Base-by-base conservation (phyloP, 2,888 invertebrate genomes). In the Pecten maximus region DNA sequence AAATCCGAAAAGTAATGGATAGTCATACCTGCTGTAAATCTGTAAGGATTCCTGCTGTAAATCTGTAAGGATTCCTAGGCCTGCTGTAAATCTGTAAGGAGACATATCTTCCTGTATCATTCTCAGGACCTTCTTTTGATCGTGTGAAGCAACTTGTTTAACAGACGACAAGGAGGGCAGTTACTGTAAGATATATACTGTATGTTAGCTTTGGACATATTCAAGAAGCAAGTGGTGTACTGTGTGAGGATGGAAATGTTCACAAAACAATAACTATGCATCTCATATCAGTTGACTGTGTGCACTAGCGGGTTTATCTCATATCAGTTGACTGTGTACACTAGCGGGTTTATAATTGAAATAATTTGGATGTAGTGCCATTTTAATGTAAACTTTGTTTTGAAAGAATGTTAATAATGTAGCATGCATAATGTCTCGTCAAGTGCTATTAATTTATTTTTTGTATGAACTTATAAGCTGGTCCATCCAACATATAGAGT, bases 371-470 rank as follows among this genome's bases (percentile, higher is more conserved):
- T 28, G 74, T 35, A 74, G 28, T 74, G 74, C 74, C 74, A 35
- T 74, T 28, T 35, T 28, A 74, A 35, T 12, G 35, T 74, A 35
- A 35, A 35, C 6, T 74, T 74, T 23, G 6, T 60, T 60, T 60
- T 16, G 23, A n/a, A 60, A 60, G 60, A 60, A n/a, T 44, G 44
- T 10, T 44, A 44, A 60, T 2, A 23, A 74, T 74, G 15, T 74
- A 74, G 74, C 74, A 74, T 74, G 74, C 74, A 74, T 74, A 74
- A 74, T 74, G 74, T 74, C 8, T 74, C 23, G 60, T 74, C 19
- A 74, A 74, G 74, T 74, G 74, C 74, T 74, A 28, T 74, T 74
- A 74, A 74, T 74, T 74, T 74, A 74, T 74, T 74, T 74, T 74
- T 74, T 74, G 74, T 74, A 74, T 35, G n/a, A 60, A n/a, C 4